These are phyloP conservation scores for Polia nebulosa DNA, from an alignment of 2,888 invertebrate genomes.

Conservation along the genomic window DNA sequence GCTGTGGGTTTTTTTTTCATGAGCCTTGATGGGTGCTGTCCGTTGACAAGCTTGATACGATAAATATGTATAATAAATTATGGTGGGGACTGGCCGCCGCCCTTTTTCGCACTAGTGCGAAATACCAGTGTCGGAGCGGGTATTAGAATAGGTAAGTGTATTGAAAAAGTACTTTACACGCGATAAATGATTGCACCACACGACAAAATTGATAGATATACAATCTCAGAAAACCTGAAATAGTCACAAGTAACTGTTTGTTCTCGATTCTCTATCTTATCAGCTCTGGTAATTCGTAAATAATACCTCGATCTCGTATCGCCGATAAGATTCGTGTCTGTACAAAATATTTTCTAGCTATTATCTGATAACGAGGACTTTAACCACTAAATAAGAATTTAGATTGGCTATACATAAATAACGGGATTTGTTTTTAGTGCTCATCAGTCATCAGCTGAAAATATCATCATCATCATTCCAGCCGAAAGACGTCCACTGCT, in stretches of 20 bases:
- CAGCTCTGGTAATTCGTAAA: slow-evolving; percentile 59
- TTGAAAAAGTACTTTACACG: not conserved
- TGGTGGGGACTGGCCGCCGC: too few relatives aligned
- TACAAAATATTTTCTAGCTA: slow-evolving; percentile 47
- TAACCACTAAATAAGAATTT: slow-evolving; percentile 24
- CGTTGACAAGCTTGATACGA: too few relatives aligned
- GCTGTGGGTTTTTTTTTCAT: too few relatives aligned
- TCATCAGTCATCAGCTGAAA: slow-evolving; percentile 15
- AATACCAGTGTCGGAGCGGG: too few relatives aligned
- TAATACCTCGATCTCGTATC: slow-evolving; percentile 63
- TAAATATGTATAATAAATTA: too few relatives aligned
- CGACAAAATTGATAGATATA: slow-evolving; percentile 16
- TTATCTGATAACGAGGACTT: slow-evolving; percentile 58
- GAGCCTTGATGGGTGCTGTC: too few relatives aligned
- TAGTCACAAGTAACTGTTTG: slow-evolving; percentile 42
- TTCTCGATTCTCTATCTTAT: slow-evolving; percentile 61
- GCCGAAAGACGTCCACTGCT: not conserved
- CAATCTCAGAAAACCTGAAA: slow-evolving; percentile 34
- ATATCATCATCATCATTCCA: too few relatives aligned
- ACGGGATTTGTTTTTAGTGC: slow-evolving; percentile 4
- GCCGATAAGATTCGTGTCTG: slow-evolving; percentile 57
- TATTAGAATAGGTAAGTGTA: too few relatives aligned
- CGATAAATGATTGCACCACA: slow-evolving; percentile 16
- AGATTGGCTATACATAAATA: slow-evolving; percentile 44
- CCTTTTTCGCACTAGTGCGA: too few relatives aligned